Evolutionary conservation across 2,888 invertebrate genomes (phyloP), one percentile per base, ranked within the genome.

Genomic region (Choreutis nemorana): DNA sequence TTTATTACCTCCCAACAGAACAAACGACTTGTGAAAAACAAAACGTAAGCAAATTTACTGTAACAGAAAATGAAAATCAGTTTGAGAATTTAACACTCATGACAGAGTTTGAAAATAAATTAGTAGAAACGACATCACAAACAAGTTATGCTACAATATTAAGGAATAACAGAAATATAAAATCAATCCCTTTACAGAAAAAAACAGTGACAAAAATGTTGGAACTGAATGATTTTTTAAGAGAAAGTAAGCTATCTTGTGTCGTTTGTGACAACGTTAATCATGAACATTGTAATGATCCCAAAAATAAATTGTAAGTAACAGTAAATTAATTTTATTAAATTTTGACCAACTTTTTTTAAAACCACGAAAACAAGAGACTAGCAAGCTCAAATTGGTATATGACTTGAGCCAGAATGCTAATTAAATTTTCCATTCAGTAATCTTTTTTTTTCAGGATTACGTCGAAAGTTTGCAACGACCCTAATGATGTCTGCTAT

Each of bases 401-500:
- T n/a, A n/a, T n/a, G n/a, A n/a, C n/a, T n/a, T n/a, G n/a, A n/a
- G n/a, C n/a, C n/a, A n/a, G n/a, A n/a, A n/a, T n/a, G n/a, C n/a
- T n/a, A n/a, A n/a, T n/a, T 14, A 11, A 14, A 12, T 27, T 31
- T 31, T 14, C 42, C 38, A 35, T 40, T 35, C 32, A 34, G 29
- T 37, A 35, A 42, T 35, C 32, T 39, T 41, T 29, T 27, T 36
- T 30, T 55, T 51, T 36, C 50, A 72, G 71, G 42, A 52, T 67
- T 31, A 50, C 61, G 10, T 55, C 64, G 7, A 33, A 41, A 3
- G 30, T 48, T 24, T 73, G 73, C 35, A 40, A 53, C 23, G 44
- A 42, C 33, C 52, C 55, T 6, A 55, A 55, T 34, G 68, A 70
- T 42, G 23, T 62, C 20, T 73, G 73, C 44, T 72, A 63, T 44